Evolutionary conservation across 2,113 vertebrate genomes (phyloP), one percentile per base, ranked within the genome.

Genomic region (Alaudala cheleensis): DNA sequence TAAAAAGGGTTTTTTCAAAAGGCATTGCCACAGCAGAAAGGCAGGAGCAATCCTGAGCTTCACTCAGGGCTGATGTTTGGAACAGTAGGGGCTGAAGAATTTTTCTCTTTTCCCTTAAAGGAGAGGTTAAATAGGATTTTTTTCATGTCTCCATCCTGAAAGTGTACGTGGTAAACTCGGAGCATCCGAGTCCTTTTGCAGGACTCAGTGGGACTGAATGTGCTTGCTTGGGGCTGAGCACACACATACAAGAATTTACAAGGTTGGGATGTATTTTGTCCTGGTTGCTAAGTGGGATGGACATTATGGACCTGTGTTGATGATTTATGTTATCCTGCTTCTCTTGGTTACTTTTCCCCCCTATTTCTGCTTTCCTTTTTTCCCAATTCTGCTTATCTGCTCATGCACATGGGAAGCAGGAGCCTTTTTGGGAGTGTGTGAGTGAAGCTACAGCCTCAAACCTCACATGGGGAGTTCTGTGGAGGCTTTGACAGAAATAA

Each of bases 141-240:
- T 70, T 74, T 28, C 6, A 2, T 61, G 16, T 33, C 53, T 89
- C 70, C 56, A 14, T 81, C 23, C 72, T 53, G 69, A 37, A 88
- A 29, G 21, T 45, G 3, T 54, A 56, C 4, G 11, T 89, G 89
- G 71, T 83, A 1, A 72, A 23, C 65, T 72, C 5, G 4, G 44
- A 89, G 74, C 33, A 2, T 22, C 3, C 0, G 2, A 82, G 26
- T 44, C 39, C 39, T 80, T 65, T 6, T 61, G 62, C 25, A 39
- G 83, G 82, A 77, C 72, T 71, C 61, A 28, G 62, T 33, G 81
- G 93, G 87, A 94, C 93, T 91, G 89, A 72, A 50, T 69, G 81
- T 92, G 90, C 94, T 33, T 29, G 61, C 2, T 42, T 70, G 47
- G 54, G 34, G 60, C 12, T 47, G 88, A 93, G 90, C 71, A 70